These are phyloP conservation scores for Trichonephila clavipes DNA, from an alignment of 1,140 invertebrate species.

Conservation along the genomic window DNA sequence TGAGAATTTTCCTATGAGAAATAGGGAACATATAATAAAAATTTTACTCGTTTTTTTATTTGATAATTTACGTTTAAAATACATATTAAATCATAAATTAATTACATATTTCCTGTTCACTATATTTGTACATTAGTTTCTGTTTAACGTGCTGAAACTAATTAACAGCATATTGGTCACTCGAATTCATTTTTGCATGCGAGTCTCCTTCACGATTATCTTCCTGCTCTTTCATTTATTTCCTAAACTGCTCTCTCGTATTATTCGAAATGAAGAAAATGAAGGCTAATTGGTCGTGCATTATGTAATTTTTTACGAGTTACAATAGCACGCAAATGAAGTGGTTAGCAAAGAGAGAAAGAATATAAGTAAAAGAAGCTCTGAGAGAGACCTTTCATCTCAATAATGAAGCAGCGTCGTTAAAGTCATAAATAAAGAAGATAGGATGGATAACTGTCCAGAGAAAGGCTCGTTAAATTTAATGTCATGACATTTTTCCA, in stretches of 20 bases:
- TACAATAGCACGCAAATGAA: not conserved
- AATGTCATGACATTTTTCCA: not conserved
- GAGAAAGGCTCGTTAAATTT: not conserved
- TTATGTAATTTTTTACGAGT: not conserved
- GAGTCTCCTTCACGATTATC: too few relatives aligned
- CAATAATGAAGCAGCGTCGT: constrained; percentile 6
- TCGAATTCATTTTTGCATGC: too few relatives aligned
- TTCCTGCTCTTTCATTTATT: too few relatives aligned
- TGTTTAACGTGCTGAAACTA: too few relatives aligned
- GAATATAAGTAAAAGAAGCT: not conserved
- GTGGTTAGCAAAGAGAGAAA: not conserved
- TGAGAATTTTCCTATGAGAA: too few relatives aligned
- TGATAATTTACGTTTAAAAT: too few relatives aligned
- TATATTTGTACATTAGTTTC: too few relatives aligned
- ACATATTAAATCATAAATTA: too few relatives aligned
- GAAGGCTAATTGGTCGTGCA: not conserved
- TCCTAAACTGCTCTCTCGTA: not conserved
- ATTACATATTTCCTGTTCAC: too few relatives aligned
- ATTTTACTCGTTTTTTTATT: too few relatives aligned
- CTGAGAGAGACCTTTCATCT: not conserved
- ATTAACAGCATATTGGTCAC: too few relatives aligned
- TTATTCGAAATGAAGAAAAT: not conserved
- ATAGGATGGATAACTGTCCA: not conserved
- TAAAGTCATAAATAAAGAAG: constrained; percentile 2
- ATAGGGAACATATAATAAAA: too few relatives aligned